phyloP scores from a whole-genome alignment of 2,113 vertebrate species.

The Ploceus nigricollis region DNA sequence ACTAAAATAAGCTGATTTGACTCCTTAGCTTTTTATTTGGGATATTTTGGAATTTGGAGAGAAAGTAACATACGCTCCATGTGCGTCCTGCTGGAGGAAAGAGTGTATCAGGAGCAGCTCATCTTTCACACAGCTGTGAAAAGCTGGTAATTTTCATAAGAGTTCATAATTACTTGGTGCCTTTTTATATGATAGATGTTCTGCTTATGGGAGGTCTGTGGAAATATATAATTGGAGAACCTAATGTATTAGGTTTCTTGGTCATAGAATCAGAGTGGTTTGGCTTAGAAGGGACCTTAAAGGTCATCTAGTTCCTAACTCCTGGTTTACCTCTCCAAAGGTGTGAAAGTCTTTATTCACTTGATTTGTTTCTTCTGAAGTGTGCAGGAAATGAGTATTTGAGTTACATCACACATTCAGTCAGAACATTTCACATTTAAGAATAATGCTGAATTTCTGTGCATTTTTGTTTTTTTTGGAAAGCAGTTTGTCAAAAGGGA shows the following conservation, averaged over 20 bases:
- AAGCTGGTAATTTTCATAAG: background rate
- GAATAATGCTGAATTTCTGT: background rate
- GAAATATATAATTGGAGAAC: background rate
- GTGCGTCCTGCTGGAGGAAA: background rate
- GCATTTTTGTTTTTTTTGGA: background rate
- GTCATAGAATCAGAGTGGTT: background rate
- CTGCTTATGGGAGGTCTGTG: background rate
- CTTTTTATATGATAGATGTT: background rate
- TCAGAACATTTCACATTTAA: background rate
- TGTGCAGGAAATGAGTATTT: background rate
- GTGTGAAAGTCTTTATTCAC: background rate
- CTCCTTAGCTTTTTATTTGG: background rate
- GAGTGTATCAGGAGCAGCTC: background rate
- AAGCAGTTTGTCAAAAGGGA: background rate
- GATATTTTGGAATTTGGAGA: background rate
- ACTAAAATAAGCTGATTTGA: background rate
- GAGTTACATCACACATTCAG: background rate
- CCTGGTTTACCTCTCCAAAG: background rate
- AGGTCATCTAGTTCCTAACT: background rate
- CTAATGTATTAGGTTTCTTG: background rate
- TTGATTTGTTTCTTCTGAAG: background rate
- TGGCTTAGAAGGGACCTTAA: background rate
- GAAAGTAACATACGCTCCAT: background rate
- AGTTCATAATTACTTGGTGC: background rate
- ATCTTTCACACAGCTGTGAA: background rate